These are phyloP conservation scores for Synodontis membranacea DNA, from an alignment of 2,113 vertebrate species.

Conservation along the genomic window DNA sequence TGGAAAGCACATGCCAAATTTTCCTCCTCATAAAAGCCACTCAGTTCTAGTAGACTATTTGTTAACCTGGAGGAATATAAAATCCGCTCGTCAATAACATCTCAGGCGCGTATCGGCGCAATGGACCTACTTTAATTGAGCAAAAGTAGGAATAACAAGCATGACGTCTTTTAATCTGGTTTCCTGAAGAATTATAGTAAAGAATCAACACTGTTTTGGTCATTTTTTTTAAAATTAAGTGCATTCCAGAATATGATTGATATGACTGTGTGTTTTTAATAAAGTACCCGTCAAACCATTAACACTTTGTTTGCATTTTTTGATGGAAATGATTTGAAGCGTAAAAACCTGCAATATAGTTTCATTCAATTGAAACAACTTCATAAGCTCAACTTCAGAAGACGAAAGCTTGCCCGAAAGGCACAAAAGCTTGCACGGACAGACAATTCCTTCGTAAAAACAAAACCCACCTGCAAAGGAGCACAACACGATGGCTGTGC, in stretches of 20 bases:
- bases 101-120: neutral
- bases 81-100: constrained; percentile 35
- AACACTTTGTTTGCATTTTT: neutral
- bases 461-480: neutral
- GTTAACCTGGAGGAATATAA: constrained; percentile 46
- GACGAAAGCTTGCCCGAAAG: too few relatives aligned
- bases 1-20: constrained; percentile 58
- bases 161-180: neutral
- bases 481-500: neutral
- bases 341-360: neutral
- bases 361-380: too few relatives aligned
- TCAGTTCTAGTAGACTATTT: constrained; percentile 51
- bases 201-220: neutral
- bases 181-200: neutral
- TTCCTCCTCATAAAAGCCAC: constrained; percentile 59
- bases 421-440: too few relatives aligned
- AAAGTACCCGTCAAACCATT: neutral
- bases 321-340: neutral
- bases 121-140: neutral
- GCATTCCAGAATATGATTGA: neutral
- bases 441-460: neutral
- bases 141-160: neutral
- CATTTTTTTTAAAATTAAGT: neutral
- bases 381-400: too few relatives aligned
- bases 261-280: neutral